Conservation (phyloP, 2,797 vertebrate species). For the Catamblyrhynchus diadema region DNA sequence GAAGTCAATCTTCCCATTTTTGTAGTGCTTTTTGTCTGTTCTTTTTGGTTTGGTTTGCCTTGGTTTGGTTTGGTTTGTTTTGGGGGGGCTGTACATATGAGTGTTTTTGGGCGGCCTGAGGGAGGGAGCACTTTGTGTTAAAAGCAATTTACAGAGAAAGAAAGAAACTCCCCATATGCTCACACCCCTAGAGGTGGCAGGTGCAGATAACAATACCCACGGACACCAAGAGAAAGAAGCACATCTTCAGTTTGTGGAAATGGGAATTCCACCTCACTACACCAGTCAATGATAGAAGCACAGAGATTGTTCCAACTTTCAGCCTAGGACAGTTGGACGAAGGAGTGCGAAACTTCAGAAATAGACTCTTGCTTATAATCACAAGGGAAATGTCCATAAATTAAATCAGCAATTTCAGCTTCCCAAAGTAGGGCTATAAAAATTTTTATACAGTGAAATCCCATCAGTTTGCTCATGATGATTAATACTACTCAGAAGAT, state of each 20-base stretch:
- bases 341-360: not conserved
- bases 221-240: not conserved
- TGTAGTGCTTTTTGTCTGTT: not conserved
- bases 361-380: not conserved
- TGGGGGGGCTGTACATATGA: accelerated
- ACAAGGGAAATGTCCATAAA: not conserved
- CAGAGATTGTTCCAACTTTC: not conserved
- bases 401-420: not conserved
- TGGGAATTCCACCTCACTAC: not conserved
- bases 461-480: accelerated
- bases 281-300: not conserved
- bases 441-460: not conserved
- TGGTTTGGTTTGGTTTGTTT: not conserved
- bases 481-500: not conserved
- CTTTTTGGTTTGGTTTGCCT: accelerated
- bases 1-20: not conserved
- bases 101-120: accelerated
- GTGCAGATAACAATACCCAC: not conserved
- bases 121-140: accelerated
- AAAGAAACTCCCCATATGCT: not conserved
- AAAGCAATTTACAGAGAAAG: not conserved
- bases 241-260: not conserved
- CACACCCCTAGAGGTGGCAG: accelerated
- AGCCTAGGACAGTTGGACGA: not conserved
- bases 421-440: not conserved